phyloP scores from a whole-genome alignment of 2,797 vertebrate genomes.

The Tenualosa ilisha region DNA sequence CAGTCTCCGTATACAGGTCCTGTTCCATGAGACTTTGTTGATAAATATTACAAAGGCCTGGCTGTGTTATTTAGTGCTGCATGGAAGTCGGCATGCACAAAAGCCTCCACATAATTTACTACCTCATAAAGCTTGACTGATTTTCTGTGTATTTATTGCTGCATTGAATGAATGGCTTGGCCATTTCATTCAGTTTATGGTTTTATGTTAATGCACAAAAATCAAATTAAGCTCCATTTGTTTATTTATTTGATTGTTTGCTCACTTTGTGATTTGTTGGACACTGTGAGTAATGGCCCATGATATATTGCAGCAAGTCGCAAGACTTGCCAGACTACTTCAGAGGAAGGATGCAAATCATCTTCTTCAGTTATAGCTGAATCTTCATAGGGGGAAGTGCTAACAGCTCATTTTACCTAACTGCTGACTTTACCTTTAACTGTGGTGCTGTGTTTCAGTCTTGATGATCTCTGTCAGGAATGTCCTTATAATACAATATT shows the following conservation, averaged over 20 bases:
- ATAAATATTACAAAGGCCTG: constrained; percentile 35
- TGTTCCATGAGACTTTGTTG: constrained; percentile 15
- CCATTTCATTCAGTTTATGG: constrained; percentile 44
- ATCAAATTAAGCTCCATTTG: constrained; percentile 45
- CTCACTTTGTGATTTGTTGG: constrained; percentile 45
- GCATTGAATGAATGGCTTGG: constrained; percentile 38
- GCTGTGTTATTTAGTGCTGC: constrained; percentile 35
- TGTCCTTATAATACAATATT: not conserved
- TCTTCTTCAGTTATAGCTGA: not conserved
- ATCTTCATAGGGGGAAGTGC: not conserved
- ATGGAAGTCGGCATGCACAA: constrained; percentile 36
- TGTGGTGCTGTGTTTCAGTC: not conserved
- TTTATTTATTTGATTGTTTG: constrained; percentile 52
- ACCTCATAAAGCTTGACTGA: constrained; percentile 46
- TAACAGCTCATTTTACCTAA: not conserved
- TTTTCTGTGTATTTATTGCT: constrained; percentile 47
- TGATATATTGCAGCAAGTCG: constrained; percentile 26
- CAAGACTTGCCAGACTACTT: not conserved
- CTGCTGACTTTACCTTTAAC: not conserved
- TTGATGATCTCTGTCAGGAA: not conserved
- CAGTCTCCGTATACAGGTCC: not conserved
- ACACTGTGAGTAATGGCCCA: constrained; percentile 17
- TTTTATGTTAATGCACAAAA: constrained; percentile 46
- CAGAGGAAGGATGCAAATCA: not conserved
- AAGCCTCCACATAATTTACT: constrained; percentile 48